Percentiles rank a stretch among this genome's conserved stretches.
Conservation (phyloP, 2,113 vertebrate genomes). For the Gasterosteus aculeatus region DNA sequence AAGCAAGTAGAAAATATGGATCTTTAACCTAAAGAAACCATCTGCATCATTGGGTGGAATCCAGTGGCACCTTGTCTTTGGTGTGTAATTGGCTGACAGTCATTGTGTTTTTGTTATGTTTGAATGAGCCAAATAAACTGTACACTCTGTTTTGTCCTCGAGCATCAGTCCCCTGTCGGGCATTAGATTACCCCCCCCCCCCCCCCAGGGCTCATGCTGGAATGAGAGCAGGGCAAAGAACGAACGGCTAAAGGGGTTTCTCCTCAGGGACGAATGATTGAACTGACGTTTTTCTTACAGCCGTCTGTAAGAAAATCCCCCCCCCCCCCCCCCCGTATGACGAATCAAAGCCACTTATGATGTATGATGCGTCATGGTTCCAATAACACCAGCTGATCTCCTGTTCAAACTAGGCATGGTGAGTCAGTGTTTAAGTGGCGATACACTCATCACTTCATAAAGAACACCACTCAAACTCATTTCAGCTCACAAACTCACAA, state of each 20-base stretch:
- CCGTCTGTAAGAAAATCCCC: background rate
- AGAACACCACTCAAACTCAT: background rate
- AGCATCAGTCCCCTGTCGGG: slow-evolving; percentile 46
- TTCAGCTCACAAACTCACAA: background rate
- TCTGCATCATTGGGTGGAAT: too few relatives aligned
- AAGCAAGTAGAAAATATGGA: too few relatives aligned
- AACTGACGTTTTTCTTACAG: background rate
- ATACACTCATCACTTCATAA: background rate
- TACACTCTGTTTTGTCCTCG: slow-evolving; percentile 12
- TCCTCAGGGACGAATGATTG: background rate
- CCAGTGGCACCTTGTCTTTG: background rate
- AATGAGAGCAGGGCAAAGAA: slow-evolving; percentile 23
- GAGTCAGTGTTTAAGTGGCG: background rate
- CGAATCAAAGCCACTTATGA: too few relatives aligned
- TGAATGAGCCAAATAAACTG: background rate
- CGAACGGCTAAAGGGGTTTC: slow-evolving; percentile 24
- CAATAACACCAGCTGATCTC: background rate
- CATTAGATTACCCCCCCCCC: background rate
- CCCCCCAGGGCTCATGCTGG: slow-evolving; percentile 1
- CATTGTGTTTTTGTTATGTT: too few relatives aligned
- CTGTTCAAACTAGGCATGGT: background rate
- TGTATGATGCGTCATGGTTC: background rate
- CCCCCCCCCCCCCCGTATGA: too few relatives aligned
- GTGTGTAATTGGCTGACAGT: background rate
- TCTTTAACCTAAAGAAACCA: background rate